Evolutionary conservation across 2,888 invertebrate genomes (phyloP).

Genomic region (Machimus atricapillus): DNA sequence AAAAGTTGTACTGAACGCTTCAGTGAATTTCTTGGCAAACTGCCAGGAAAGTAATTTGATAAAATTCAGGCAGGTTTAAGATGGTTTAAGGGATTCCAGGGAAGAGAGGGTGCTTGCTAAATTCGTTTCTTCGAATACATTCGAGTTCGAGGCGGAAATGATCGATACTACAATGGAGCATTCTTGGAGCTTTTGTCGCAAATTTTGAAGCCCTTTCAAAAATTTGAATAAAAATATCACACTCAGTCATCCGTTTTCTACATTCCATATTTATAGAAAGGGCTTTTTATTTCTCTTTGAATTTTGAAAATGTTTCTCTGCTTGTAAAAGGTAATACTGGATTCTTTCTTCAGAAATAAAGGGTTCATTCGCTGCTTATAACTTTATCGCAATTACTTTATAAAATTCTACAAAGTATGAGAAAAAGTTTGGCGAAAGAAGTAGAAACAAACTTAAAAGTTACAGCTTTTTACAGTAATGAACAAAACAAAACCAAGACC

Average conservation of each 20-base stretch:
- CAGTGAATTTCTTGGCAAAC: background rate
- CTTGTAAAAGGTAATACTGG: background rate
- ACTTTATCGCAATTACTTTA: background rate
- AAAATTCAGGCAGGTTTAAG: background rate
- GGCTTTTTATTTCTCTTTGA: background rate
- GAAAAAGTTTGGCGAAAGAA: background rate
- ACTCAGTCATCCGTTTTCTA: background rate
- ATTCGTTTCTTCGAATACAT: background rate
- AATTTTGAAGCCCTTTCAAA: background rate
- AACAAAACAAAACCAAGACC: too few relatives aligned
- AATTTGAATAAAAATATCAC: background rate
- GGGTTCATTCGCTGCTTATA: background rate
- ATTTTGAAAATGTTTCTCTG: background rate
- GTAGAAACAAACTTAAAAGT: too few relatives aligned
- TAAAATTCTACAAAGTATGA: background rate
- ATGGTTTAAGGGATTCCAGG: background rate
- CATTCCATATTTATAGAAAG: background rate
- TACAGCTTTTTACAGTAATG: too few relatives aligned
- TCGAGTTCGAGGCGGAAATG: background rate
- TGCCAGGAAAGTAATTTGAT: background rate
- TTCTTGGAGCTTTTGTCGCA: background rate
- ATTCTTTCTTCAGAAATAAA: background rate
- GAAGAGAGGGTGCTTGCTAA: background rate
- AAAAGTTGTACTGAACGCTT: background rate
- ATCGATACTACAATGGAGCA: background rate